Evolutionary conservation across 2,888 invertebrate genomes (phyloP).

Genomic region (Ashinkailepas kermadecensis): DNA sequence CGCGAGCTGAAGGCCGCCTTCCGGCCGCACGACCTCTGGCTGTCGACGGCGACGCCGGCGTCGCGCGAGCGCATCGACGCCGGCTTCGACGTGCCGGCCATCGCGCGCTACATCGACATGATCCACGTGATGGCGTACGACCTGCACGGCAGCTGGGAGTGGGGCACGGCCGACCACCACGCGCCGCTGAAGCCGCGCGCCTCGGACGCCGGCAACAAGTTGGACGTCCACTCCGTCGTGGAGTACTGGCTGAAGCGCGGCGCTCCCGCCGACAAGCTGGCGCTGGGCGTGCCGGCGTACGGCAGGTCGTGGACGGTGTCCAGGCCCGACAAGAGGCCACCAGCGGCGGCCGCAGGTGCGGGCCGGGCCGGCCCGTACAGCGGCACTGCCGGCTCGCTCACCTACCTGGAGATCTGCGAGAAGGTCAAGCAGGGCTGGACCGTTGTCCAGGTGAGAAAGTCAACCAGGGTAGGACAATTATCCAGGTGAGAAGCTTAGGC

Average conservation of each 20-base stretch:
- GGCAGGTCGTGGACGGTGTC: constrained; percentile 18
- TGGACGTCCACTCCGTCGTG: constrained; percentile 1
- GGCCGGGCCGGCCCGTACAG: constrained; percentile 25
- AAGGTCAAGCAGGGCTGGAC: constrained; percentile 29
- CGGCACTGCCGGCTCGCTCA: constrained; percentile 24
- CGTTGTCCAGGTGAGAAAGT: background rate
- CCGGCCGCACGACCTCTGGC: background rate
- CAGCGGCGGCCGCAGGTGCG: constrained; percentile 15
- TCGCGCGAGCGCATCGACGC: background rate
- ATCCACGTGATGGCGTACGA: constrained; percentile 28
- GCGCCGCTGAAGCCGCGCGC: constrained; percentile 11
- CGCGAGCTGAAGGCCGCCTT: background rate
- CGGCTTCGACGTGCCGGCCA: constrained; percentile 24
- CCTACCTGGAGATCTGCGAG: constrained; percentile 29
- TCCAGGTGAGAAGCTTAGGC: too few relatives aligned
- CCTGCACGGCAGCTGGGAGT: constrained; percentile 27
- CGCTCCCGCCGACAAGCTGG: constrained; percentile 23
- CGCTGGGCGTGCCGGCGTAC: constrained; percentile 25
- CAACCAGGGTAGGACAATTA: too few relatives aligned
- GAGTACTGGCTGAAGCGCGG: background rate
- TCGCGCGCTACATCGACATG: constrained; percentile 21
- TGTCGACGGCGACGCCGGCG: constrained; percentile 23
- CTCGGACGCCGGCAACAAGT: background rate
- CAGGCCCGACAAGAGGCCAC: background rate
- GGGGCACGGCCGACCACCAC: constrained; percentile 23